Base-by-base conservation (phyloP, 2,888 invertebrate species). In the Aproaerema taeniolella region DNA sequence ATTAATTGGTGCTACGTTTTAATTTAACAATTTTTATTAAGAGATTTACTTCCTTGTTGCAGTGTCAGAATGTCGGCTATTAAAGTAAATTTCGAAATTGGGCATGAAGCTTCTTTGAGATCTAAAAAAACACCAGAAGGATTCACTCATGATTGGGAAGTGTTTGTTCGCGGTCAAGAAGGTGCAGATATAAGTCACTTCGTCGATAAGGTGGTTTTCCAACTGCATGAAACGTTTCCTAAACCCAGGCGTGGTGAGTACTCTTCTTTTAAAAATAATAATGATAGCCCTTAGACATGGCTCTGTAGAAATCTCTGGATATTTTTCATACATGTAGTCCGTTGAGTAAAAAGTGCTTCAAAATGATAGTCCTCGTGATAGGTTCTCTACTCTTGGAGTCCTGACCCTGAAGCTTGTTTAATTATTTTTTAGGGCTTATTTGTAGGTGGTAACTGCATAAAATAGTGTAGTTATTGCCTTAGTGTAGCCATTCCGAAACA, bases 101-200 rank as follows among this genome's bases (percentile, higher is more conserved):
- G 98, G 51, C 98, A 98, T 81, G 91, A 92, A 77, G 95, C 98
- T 51, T 90, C 91, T 46, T 73, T 96, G 55, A 91, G 94, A 62
- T 90, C 91, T 38, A 94, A 94, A 70, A 91, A 91, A 58, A 95
- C 96, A 9, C 90, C 91, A 13, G 95, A 96, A 71, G 97, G 96
- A 32, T 97, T 95, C 72, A 98, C 98, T 54, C 98, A 98, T 85
- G 98, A 98, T 75, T 98, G 98, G 98, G 95, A 95, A 76, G 92
- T 98, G 38, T 98, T 94, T 85, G 95, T 98, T 13, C 90, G 94
- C 63, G 97, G 97, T 39, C 91, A 91, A 52, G 95, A 97, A 66
- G 93, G 93, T 55, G 91, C 93, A 51, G 94, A 95, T 66, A 95
- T 98, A 58, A 92, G 94, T 62, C 91, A 94, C 69, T 98, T 95